These are phyloP conservation scores for Thomomys bottae DNA, from an alignment of 2,113 vertebrate species.

Conservation along the genomic window DNA sequence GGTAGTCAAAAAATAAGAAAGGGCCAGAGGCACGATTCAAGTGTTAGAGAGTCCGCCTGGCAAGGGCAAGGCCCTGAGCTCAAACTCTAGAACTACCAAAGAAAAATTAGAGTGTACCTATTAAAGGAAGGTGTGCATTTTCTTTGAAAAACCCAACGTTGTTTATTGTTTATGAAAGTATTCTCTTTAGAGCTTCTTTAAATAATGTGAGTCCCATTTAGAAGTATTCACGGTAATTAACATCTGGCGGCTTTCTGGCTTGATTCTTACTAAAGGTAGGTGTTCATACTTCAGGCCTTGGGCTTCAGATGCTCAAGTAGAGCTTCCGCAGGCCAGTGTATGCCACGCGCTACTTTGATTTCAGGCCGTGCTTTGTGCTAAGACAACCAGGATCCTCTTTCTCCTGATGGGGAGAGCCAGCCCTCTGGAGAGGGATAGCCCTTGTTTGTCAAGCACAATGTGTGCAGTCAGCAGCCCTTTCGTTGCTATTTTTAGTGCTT, in stretches of 20 bases:
- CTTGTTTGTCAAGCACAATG: not conserved
- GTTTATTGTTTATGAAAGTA: not conserved
- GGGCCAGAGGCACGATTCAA: too few species aligned
- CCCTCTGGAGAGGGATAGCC: not conserved
- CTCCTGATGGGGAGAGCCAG: not conserved
- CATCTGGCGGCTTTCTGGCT: not conserved
- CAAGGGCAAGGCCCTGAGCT: too few species aligned
- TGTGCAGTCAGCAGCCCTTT: not conserved
- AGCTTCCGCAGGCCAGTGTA: too few species aligned
- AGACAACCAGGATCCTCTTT: not conserved
- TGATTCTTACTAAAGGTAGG: slow-evolving; percentile 1
- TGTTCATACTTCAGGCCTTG: not conserved
- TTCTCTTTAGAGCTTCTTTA: slow-evolving; percentile 7
- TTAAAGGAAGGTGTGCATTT: not conserved
- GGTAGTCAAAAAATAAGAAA: too few species aligned
- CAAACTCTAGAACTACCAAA: too few species aligned
- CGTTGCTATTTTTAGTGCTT: not conserved
- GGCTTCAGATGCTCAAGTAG: not conserved
- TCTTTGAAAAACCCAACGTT: not conserved
- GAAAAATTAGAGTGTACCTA: not conserved
- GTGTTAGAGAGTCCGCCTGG: too few species aligned
- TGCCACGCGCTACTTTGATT: not conserved
- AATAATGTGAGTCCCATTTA: not conserved
- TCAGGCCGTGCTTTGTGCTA: too few species aligned
- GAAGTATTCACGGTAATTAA: not conserved